Evolutionary conservation across 1,140 invertebrate species (phyloP), one percentile per base, ranked within the genome.

Genomic region (Amphibalanus amphitrite): DNA sequence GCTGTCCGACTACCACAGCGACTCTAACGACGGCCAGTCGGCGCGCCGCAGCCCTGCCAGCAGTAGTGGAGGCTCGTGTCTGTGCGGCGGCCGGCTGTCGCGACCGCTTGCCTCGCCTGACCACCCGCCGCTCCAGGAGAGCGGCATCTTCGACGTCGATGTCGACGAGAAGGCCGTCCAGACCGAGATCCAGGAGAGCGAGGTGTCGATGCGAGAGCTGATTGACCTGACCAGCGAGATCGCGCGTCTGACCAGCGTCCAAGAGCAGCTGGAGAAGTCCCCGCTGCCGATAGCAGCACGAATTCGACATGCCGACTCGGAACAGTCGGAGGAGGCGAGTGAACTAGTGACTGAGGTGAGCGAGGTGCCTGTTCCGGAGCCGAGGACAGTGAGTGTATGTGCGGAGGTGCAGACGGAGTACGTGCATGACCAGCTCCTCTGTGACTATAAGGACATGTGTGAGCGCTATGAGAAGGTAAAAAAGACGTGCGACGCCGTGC

Each of bases 1-100:
- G 65, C 65, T 67, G 0, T 67, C 65, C n/a, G 65, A 67, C 65
- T 67, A 67, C 28, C 65, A 67, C 65, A 67, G 65, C 28, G 65
- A 67, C 65, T 28, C 65, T 10, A 67, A 26, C 26, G 65, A 67
- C 65, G 28, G 65, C 28, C 65, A 26, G 47, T 20, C 47, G 47
- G 47, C 47, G 10, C 47, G 47, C 1, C 47, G 47, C 47, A 20
- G 33, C 47, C 20, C 47, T 13, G 17, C 47, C 23, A 20, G 1
- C 47, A 23, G 47, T 15, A 15, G 33, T 15, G n/a, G n/a, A n/a
- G n/a, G 38, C 38, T 6, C 17, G 38, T 59, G 47, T 59, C 10
- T 23, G 10, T 59, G 47, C 47, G 47, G 47, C 47, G 47, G 47
- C 6, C 47, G 47, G 6, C 47, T 13, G 10, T 23, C 65, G 6